These are phyloP conservation scores for Buphagus erythrorhynchus DNA, from an alignment of 2,797 vertebrate genomes.

Conservation along the genomic window DNA sequence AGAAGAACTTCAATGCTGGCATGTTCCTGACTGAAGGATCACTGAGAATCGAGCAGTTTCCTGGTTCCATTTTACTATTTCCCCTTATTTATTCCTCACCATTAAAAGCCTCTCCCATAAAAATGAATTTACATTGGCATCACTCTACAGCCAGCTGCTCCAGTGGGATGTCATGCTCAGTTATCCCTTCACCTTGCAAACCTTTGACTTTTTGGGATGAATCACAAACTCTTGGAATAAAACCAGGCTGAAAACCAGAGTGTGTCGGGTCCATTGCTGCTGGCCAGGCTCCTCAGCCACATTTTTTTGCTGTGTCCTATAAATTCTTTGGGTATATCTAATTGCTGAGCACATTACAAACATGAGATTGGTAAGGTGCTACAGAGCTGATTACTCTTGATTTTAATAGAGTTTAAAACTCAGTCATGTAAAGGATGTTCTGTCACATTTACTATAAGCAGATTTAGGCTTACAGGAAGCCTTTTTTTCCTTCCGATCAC, in stretches of 20 bases:
- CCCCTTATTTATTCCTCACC: background rate
- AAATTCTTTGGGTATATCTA: background rate
- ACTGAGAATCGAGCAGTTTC: fast-evolving
- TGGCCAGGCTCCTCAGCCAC: background rate
- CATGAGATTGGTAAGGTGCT: background rate
- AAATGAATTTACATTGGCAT: background rate
- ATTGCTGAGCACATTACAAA: background rate
- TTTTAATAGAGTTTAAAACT: background rate
- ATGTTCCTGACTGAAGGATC: background rate
- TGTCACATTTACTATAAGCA: background rate
- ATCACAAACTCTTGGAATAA: background rate
- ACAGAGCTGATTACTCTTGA: background rate
- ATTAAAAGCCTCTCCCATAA: background rate
- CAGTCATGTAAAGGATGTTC: background rate
- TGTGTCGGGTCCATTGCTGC: fast-evolving
- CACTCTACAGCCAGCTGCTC: background rate
- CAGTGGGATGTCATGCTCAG: fast-evolving
- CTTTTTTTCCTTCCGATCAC: background rate
- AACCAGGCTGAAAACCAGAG: background rate
- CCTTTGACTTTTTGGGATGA: background rate
- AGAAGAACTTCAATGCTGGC: background rate
- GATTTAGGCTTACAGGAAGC: background rate
- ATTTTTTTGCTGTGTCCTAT: background rate
- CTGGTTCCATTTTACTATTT: background rate
- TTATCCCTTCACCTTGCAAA: background rate